phyloP scores from a whole-genome alignment of 2,113 vertebrate species.

The Jacana jacana region DNA sequence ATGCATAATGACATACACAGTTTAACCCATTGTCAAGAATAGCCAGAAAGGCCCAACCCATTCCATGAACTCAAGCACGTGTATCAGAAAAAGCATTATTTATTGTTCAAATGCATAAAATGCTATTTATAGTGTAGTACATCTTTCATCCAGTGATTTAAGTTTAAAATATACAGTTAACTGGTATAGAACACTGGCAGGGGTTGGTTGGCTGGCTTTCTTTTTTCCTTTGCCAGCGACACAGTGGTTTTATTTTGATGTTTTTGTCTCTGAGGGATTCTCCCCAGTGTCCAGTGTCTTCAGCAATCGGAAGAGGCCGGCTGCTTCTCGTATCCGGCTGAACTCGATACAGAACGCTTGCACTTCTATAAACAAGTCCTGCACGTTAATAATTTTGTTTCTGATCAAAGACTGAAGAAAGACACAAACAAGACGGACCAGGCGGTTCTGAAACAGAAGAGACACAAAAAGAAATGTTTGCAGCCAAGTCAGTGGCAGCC shows the following conservation, averaged over 20 bases:
- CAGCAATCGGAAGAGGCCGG: constrained; percentile 93
- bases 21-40: not conserved
- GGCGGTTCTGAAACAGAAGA: constrained; percentile 84
- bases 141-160: constrained; percentile 37
- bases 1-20: not conserved
- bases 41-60: not conserved
- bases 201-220: rapidly evolving
- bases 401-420: constrained; percentile 98
- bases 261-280: constrained; percentile 85
- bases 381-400: constrained; percentile 99
- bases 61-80: not conserved
- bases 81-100: constrained; percentile 56
- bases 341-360: constrained; percentile 99
- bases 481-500: not conserved
- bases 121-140: constrained; percentile 56
- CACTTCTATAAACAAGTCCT: constrained; percentile 99
- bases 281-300: constrained; percentile 97
- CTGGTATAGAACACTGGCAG: not conserved
- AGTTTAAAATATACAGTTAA: constrained; percentile 55
- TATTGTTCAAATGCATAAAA: constrained; percentile 61
- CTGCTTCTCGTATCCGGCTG: constrained; percentile 96
- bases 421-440: constrained; percentile 97
- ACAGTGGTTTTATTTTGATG: constrained; percentile 77
- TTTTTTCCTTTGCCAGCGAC: not conserved
- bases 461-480: not conserved